Evolutionary conservation across 1,140 invertebrate species (phyloP), one percentile per base, ranked within the genome.

Genomic region (Brachystomella parvula): DNA sequence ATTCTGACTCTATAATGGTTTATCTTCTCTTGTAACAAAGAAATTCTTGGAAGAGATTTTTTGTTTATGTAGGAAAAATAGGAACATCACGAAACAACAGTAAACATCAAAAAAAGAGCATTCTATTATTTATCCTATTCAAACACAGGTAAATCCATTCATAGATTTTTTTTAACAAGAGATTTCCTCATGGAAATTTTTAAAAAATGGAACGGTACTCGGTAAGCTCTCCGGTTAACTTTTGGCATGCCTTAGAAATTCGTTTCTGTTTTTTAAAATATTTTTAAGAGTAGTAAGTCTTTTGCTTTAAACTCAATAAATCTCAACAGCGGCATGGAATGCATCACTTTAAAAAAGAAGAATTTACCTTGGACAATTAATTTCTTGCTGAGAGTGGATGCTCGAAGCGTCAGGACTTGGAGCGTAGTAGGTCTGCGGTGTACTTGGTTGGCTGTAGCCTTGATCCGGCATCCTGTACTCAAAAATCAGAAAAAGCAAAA

Each of bases 91-190:
- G 15, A 53, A 26, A 53, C 49, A 53, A 53, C 49, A 53, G 3
- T 24, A 53, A 53, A 53, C 12, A 53, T 53, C 49, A 53, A 12
- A 53, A n/a, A n/a, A 53, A 53, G 49, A 53, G 49, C 49, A 53
- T 53, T 53, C 49, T 53, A 39, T n/a, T n/a, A n/a, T n/a, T n/a
- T 39, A 53, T 53, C 49, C 49, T 53, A 53, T 53, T 53, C 49
- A 53, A 53, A 53, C 49, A 53, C 9, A 9, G 24, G 24, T 53
- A 53, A 53, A 12, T 53, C n/a, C 9, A n/a, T 44, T 44, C 9
- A 44, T 44, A 44, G 9, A 44, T 12, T 44, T 44, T 44, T 9
- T 44, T 44, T 44, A 44, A 44, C 9, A 44, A 12, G 39, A 44
- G 39, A 44, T 44, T 44, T 44, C n/a, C n/a, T 9, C 9, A 9